Evolutionary conservation across 2,797 vertebrate species (phyloP), one percentile per base, ranked within the genome.

Genomic region (Kryptopterus vitreolus): DNA sequence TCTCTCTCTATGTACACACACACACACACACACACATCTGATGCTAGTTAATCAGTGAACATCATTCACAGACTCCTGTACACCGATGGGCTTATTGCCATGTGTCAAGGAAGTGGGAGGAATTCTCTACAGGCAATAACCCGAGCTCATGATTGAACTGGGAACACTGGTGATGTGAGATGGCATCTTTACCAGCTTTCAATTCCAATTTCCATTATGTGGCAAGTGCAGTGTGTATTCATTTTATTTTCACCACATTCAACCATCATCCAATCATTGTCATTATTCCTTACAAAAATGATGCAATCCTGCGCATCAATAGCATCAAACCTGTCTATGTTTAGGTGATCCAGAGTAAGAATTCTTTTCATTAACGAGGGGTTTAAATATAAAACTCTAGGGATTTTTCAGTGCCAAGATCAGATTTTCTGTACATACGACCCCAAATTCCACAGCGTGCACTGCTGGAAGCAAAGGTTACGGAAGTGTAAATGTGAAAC

Each of bases 391-490:
- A n/a, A 57, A 72, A 55, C 52, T 24, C 12, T 55, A n/a, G 31
- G 29, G 29, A 72, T 8, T 31, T 11, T 72, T 72, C 31, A 33
- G 69, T 22, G 29, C 50, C 43, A 50, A 70, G 38, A 68, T 24
- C 15, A 68, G 15, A 50, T 70, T 18, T 9, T 13, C 0, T 13
- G 11, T 3, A 3, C 53, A 22, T 55, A 55, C 8, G 2, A 50
- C 4, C 29, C 18, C 48, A 33, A 29, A 29, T 59, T 9, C 33
- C 75, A 16, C 24, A 58, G 48, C 53, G 3, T 18, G 35, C 15
- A 31, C 35, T 71, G 46, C 55, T 33, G 43, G 26, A 73, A 68
- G 74, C 31, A 77, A 52, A 62, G 65, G 48, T 65, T 33, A 18
- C 53, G 62, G 31, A 22, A 69, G 57, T 38, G n/a, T 33, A 50